Conservation (phyloP, 2,888 invertebrate species). For the Drosophila anceps region DNA sequence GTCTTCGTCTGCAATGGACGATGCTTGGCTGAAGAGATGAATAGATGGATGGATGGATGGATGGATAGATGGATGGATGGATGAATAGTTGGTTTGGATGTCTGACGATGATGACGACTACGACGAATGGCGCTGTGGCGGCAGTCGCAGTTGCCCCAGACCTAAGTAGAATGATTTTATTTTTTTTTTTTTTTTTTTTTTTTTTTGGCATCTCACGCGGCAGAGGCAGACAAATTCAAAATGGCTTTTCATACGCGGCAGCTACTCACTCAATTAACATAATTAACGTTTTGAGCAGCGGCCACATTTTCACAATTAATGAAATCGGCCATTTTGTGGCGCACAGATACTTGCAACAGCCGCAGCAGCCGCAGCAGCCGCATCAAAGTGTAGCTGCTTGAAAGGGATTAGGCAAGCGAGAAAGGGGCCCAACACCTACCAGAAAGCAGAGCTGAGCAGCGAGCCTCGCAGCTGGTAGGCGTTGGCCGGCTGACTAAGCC, state of each 20-base stretch:
- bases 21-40: slow-evolving; percentile 7
- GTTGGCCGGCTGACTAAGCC: slow-evolving; percentile 56
- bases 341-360: background rate
- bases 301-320: slow-evolving; percentile 71
- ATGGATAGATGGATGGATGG: slow-evolving; percentile 27
- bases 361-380: background rate
- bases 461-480: slow-evolving; percentile 27
- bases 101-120: slow-evolving; percentile 11
- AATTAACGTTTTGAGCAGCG: slow-evolving; percentile 62
- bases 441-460: slow-evolving; percentile 1
- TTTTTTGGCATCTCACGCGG: slow-evolving; percentile 38
- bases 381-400: slow-evolving; percentile 25
- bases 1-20: slow-evolving; percentile 53
- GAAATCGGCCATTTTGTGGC: slow-evolving; percentile 70
- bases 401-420: slow-evolving; percentile 55
- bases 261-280: slow-evolving; percentile 71
- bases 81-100: slow-evolving; percentile 22
- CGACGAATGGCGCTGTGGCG: slow-evolving; percentile 28
- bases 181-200: slow-evolving; percentile 54
- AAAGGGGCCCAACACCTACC: slow-evolving; percentile 4
- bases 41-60: slow-evolving; percentile 23
- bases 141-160: slow-evolving; percentile 10
- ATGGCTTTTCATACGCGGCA: slow-evolving; percentile 62
- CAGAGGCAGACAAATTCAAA: slow-evolving; percentile 57
- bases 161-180: slow-evolving; percentile 39